Percentiles rank a stretch among this genome's conserved stretches.
These are phyloP conservation scores for Epinotia demarniana DNA, from an alignment of 2,888 invertebrate genomes.

Conservation along the genomic window DNA sequence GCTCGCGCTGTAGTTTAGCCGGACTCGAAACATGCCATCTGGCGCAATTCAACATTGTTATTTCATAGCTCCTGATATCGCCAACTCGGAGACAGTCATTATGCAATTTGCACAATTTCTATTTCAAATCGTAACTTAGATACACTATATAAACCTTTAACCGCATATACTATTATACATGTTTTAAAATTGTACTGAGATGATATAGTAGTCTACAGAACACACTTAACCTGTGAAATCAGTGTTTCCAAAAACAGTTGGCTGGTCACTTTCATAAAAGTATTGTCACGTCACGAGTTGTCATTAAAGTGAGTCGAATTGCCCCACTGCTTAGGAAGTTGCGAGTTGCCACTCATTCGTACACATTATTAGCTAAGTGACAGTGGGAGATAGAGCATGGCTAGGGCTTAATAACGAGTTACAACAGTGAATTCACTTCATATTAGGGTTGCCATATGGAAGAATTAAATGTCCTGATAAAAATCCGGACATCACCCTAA, in stretches of 20 bases:
- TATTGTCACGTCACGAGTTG: neutral
- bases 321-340: neutral
- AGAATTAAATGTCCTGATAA: no score
- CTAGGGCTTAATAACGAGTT: neutral
- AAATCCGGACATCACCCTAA: no score
- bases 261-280: neutral
- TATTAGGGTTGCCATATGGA: no score
- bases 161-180: neutral
- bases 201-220: neutral
- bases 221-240: neutral
- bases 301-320: neutral
- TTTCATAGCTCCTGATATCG: neutral
- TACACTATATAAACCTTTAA: neutral
- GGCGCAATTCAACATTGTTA: neutral
- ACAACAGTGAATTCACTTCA: neutral
- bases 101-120: neutral
- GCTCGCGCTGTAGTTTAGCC: constrained; percentile 27
- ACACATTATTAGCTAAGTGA: neutral
- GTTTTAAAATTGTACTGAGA: neutral
- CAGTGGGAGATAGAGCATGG: neutral
- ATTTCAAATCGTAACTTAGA: neutral
- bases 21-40: constrained; percentile 3
- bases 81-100: neutral
- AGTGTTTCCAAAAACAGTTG: neutral
- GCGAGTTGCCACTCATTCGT: neutral